Evolutionary conservation across 2,797 vertebrate species (phyloP), one percentile per base, ranked within the genome.

Genomic region (Labeo calbasu): DNA sequence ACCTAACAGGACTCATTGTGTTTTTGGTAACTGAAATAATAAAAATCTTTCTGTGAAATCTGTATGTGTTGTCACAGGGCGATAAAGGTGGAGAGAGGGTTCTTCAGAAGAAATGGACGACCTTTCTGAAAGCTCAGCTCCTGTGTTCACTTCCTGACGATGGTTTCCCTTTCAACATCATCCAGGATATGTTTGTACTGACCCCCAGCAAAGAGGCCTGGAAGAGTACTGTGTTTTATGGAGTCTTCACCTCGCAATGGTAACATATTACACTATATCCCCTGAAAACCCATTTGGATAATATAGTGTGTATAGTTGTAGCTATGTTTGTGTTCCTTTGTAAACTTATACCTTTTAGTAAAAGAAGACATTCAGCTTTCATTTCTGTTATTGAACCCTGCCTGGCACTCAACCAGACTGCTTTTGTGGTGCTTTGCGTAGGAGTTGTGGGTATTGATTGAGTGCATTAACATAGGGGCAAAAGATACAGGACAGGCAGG

Each of bases 211-310:
- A 96, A 0, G 93, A 93, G 59, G 92, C 87, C 91, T 97, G 97
- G 98, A 94, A 83, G 71, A 92, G 93, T 79, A 97, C 97, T 0
- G 89, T 96, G 79, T 99, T 99, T 93, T 99, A 98, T 0, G 98
- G 98, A 11, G 97, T 99, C 87, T 99, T 99, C 92, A 98, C 97
- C 0, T 98, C 98, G 0, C 98, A 99, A 89, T 99, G 98, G 98
- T 99, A 63, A 71, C 23, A 17, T 0, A 63, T 66, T 83, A 36
- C 14, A 1, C 43, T 65, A 14, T 23, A 40, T 50, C 19, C 32
- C 53, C 25, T 66, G 46, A 7, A 50, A 48, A 7, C 13, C 15
- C 32, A 55, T 51, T 53, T 23, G 12, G 14, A 25, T 19, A 36
- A 25, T 25, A 21, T 6, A 69, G 32, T 46, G 23, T 17, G 40